These are phyloP conservation scores for Eolophus roseicapilla DNA, from an alignment of 2,113 vertebrate genomes.

Conservation along the genomic window DNA sequence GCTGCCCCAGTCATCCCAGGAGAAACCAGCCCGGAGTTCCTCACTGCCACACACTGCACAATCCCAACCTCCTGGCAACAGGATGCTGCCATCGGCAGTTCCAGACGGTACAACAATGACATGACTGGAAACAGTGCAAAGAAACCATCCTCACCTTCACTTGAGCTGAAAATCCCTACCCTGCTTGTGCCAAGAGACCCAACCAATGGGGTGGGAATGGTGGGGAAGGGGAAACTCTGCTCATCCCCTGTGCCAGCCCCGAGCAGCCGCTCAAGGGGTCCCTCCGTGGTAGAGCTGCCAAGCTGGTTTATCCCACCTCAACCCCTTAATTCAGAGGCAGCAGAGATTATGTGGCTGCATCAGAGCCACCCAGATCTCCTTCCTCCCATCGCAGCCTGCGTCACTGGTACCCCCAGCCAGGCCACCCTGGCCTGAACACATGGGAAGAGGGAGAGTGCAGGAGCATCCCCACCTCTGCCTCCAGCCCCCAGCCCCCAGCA, in stretches of 20 bases:
- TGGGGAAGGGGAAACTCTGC: not conserved
- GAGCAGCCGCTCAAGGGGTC: not conserved
- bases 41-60: rapidly evolving
- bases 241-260: rapidly evolving
- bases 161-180: not conserved
- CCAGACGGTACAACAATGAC: rapidly evolving
- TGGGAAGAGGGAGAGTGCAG: rapidly evolving
- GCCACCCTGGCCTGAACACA: rapidly evolving
- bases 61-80: rapidly evolving
- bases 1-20: not conserved
- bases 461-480: not conserved
- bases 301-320: not conserved
- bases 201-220: not conserved
- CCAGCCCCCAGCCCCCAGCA: not conserved
- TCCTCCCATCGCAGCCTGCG: not conserved
- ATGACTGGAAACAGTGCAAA: not conserved
- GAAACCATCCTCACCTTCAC: rapidly evolving
- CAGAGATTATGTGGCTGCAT: not conserved
- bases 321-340: not conserved
- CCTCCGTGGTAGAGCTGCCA: not conserved
- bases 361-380: rapidly evolving
- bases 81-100: not conserved
- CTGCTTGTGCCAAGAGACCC: rapidly evolving
- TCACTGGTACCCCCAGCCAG: not conserved
- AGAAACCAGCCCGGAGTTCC: not conserved